A percentile compares a stretch with the other conserved stretches of the same genome.
phyloP scores from a whole-genome alignment of 2,113 vertebrate species.

The Petaurus breviceps region DNA sequence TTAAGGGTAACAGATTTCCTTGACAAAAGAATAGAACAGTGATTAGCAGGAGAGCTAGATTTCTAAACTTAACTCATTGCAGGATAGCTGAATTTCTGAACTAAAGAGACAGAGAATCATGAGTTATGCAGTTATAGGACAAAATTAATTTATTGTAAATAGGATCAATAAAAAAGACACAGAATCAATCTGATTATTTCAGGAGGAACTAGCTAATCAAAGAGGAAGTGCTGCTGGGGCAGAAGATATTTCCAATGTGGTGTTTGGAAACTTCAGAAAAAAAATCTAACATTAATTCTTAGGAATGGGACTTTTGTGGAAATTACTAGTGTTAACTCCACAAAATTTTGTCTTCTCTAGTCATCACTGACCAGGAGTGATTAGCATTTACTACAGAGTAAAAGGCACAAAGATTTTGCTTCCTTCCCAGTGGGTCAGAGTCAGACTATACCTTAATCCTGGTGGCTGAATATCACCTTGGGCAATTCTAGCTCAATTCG shows the following conservation, averaged over 20 bases:
- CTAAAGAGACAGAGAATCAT: background rate
- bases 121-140: background rate
- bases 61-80: background rate
- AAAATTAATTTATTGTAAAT: background rate
- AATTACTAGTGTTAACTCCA: background rate
- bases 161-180: background rate
- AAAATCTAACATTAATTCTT: background rate
- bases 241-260: background rate
- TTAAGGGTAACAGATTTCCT: background rate
- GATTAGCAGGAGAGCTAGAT: background rate
- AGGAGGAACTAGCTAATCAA: background rate
- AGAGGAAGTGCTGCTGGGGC: background rate
- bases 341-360: background rate
- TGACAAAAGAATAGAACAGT: background rate
- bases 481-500: background rate
- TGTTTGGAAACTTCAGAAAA: background rate
- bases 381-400: background rate
- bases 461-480: background rate
- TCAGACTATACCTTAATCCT: background rate
- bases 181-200: background rate
- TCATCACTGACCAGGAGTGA: background rate
- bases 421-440: background rate
- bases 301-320: background rate
- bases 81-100: background rate
- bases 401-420: background rate